These are phyloP conservation scores for Sialia sialis DNA, from an alignment of 2,113 vertebrate genomes.

Conservation along the genomic window DNA sequence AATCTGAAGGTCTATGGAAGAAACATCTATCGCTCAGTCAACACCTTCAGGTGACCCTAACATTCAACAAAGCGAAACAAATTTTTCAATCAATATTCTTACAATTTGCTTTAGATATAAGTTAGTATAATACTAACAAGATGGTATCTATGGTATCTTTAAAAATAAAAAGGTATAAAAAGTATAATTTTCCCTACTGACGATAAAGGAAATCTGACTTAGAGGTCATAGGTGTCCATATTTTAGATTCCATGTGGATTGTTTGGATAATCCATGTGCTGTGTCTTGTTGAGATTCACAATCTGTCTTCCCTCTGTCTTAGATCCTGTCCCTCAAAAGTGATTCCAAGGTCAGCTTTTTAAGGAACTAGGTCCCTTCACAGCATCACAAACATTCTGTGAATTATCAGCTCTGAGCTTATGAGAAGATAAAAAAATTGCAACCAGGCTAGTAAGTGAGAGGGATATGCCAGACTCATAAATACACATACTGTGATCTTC, in stretches of 20 bases:
- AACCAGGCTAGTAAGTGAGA: neutral
- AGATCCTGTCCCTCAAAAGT: neutral
- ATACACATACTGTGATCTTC: slow-evolving; percentile 46
- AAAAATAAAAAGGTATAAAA: neutral
- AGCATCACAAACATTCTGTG: slow-evolving; percentile 10
- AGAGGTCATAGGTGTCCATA: neutral
- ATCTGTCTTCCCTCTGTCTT: neutral
- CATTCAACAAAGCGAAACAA: neutral
- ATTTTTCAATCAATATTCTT: neutral
- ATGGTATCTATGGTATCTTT: neutral
- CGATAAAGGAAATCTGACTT: neutral
- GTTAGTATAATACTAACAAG: neutral
- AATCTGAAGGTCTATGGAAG: neutral
- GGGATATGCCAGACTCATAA: slow-evolving; percentile 40
- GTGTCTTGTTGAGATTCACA: neutral
- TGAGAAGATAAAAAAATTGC: slow-evolving; percentile 9
- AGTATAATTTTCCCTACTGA: neutral
- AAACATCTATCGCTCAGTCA: neutral
- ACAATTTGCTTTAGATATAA: neutral
- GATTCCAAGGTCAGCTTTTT: slow-evolving; percentile 39
- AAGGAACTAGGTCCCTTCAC: slow-evolving; percentile 42
- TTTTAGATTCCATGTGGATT: neutral
- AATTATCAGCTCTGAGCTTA: slow-evolving; percentile 26
- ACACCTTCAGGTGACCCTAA: neutral
- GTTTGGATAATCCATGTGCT: neutral